These are phyloP conservation scores for Drosophila malerkotliana DNA, from an alignment of 1,140 invertebrate genomes.

Conservation along the genomic window DNA sequence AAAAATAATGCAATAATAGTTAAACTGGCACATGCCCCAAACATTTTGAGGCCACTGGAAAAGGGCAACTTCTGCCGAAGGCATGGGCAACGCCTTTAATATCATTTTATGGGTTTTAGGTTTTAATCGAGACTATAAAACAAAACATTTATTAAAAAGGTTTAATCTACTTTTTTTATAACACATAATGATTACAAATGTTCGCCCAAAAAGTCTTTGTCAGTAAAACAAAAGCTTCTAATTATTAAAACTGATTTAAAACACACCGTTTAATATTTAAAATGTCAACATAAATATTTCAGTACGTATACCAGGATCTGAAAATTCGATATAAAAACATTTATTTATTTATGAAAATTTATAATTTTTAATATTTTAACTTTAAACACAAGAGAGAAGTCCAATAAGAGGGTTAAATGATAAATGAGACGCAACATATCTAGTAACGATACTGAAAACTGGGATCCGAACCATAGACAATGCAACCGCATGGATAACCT, in stretches of 20 bases:
- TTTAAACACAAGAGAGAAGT: conserved; percentile 26
- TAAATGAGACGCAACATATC: conserved; percentile 44
- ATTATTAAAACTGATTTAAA: background rate
- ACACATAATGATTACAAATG: background rate
- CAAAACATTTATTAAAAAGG: background rate
- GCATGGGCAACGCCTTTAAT: background rate
- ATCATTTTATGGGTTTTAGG: background rate
- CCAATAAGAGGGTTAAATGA: conserved; percentile 33
- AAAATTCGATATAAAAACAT: conserved; percentile 19
- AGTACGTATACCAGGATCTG: background rate
- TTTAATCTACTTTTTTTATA: background rate
- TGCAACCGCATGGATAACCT: conserved; percentile 82
- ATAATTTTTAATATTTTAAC: conserved; percentile 26
- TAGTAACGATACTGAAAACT: conserved; percentile 79
- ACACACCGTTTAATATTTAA: background rate
- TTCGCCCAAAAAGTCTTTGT: too few species aligned
- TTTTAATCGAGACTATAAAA: background rate
- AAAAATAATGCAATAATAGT: conserved; percentile 71
- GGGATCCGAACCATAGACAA: conserved; percentile 82
- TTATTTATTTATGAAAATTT: conserved; percentile 37
- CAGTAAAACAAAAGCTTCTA: background rate
- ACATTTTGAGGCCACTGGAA: conserved; percentile 3
- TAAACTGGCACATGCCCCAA: conserved; percentile 49
- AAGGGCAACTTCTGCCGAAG: too few species aligned
- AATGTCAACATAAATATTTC: background rate